Base-by-base conservation (phyloP, 1,140 invertebrate species). In the Leptestheria dahalacensis region DNA sequence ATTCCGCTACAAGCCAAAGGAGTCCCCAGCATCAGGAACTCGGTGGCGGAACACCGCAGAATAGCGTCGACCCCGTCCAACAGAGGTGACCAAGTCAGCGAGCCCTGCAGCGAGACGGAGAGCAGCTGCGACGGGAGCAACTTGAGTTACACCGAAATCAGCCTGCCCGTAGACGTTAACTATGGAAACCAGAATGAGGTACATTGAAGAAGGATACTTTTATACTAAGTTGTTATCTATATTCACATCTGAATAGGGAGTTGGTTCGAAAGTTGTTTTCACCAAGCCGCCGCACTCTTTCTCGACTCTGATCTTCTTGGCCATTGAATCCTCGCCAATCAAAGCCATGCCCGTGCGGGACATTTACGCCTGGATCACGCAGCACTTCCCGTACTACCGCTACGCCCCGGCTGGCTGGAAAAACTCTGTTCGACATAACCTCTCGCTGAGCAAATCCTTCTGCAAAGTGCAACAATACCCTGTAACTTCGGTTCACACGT, bases 371-470 rank as follows among this genome's bases (percentile, higher is more conserved):
- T 97, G 93, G 93, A 97, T 97, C 75, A 75, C 61, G 72, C 87
- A 93, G 73, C 92, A 97, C 71, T 97, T 97, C 70, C 93, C 93
- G 1, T 97, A 96, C 72, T 97, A 96, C 71, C 93, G 93, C 75
- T 94, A 90, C 15, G 93, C 93, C 2, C 91, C 92, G 41, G 92
- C 88, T 70, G 93, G 92, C 18, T 97, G 93, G 93, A 97, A 97
- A 75, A 97, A 96, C 71, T 95, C 91, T 1, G 93, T 97, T 0
- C 77, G 93, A 63, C 94, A 97, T 70, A 97, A 97, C 75, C 73
- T 97, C 49, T 95, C 91, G 62, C 72, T 97, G 59, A 97, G 97
- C 74, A 97, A 97, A 74, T 96, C 91, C 74, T 97, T 97, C 74
- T 91, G 94, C 69, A 97, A 97, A 73, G 94, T 96, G 59, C 91